Evolutionary conservation across 2,888 invertebrate genomes (phyloP).

Genomic region (Athalia circularis): DNA sequence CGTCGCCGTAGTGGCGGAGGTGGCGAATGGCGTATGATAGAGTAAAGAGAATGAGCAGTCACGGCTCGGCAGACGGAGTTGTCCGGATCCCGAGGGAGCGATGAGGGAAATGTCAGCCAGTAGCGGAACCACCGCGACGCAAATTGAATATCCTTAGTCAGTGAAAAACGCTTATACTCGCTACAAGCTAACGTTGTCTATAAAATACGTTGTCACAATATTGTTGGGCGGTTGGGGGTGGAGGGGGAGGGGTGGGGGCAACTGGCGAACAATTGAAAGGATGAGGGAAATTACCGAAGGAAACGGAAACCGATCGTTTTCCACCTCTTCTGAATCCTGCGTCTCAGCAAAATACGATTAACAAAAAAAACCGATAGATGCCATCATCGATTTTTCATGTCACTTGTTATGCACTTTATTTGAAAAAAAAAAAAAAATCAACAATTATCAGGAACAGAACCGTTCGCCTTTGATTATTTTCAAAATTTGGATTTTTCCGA

Average conservation of each 20-base stretch:
- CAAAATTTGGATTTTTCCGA: background rate
- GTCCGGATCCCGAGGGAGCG: slow-evolving; percentile 60
- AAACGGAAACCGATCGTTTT: slow-evolving; percentile 28
- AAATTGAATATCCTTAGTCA: slow-evolving; percentile 63
- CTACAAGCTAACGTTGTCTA: slow-evolving; percentile 41
- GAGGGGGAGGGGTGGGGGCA: background rate
- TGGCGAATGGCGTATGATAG: slow-evolving; percentile 15
- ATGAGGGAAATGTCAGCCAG: slow-evolving; percentile 68
- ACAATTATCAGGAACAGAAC: background rate
- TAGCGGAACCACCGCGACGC: slow-evolving; percentile 62
- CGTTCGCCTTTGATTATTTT: background rate
- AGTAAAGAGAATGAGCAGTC: slow-evolving; percentile 38
- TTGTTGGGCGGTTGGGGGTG: background rate
- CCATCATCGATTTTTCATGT: too few relatives aligned
- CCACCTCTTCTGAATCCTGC: slow-evolving; percentile 7
- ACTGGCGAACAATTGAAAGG: background rate
- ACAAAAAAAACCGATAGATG: background rate
- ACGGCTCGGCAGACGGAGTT: slow-evolving; percentile 43
- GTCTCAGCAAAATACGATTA: background rate
- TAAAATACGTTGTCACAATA: slow-evolving; percentile 47
- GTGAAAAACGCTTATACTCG: background rate
- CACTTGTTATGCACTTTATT: background rate
- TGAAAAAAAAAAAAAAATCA: background rate
- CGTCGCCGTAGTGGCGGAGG: background rate
- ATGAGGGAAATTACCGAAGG: background rate